Evolutionary conservation across 2,113 vertebrate species (phyloP), one percentile per base, ranked within the genome.

Genomic region (Mystacornis crossleyi): DNA sequence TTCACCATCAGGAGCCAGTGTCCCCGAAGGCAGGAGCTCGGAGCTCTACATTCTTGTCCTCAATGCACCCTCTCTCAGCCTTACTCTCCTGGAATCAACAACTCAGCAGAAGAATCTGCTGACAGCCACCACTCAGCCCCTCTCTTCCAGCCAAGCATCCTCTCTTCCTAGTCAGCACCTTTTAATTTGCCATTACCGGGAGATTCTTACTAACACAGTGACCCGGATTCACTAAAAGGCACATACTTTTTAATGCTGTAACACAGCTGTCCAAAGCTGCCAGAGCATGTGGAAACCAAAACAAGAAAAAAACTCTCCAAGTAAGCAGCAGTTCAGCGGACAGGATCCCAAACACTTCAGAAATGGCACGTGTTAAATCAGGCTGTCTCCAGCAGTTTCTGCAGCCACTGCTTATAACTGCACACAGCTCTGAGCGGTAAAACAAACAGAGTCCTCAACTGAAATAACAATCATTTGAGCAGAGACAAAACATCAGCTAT

Each of bases 401-500:
- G 51, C 1, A 92, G 80, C 18, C 55, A 16, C 74, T 65, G 57
- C 38, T 48, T 8, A 29, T 8, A 29, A 61, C 6, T 17, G 58
- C 9, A 85, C 38, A 11, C 34, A 77, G 57, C 67, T 33, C 20
- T 3, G 1, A 77, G 29, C 62, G 86, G 26, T 26, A 79, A 84
- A 64, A 91, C 72, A 83, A 90, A 82, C 7, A 54, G 51, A 83
- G 66, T 28, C 36, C 58, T 85, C 65, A 31, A 33, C 23, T 45
- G 65, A 81, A 94, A 89, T 40, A 89, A 74, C 3, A 81, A 23
- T 18, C 66, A n/a, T 72, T 26, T 67, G 8, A 31, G 33, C 34
- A 34, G 23, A 91, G 53, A 90, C 62, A 90, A 94, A 96, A 93
- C 66, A 97, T 18, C 40, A 80, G 79, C 66, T 72, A 61, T 69